Percentiles rank a stretch among this genome's conserved stretches.
Conservation (phyloP, 2,888 invertebrate species). For the Deroplatys truncata region DNA sequence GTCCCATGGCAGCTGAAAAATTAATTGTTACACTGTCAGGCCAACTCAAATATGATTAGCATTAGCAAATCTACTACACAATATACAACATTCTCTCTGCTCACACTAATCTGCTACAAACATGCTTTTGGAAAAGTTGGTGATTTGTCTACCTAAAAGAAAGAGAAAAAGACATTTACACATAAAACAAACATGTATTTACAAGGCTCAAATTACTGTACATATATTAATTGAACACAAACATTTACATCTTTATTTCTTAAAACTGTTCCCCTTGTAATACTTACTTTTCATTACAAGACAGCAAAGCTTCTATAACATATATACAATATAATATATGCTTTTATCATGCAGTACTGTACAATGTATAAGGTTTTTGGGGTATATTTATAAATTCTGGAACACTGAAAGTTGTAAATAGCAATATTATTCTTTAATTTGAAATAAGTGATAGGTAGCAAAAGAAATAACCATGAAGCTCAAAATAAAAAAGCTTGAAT, state of each 20-base stretch:
- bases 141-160: background rate
- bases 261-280: background rate
- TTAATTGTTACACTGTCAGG: background rate
- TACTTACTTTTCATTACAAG: background rate
- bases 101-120: background rate
- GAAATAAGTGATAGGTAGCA: too few species aligned
- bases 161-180: background rate
- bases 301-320: background rate
- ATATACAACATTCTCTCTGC: background rate
- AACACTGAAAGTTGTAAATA: too few species aligned
- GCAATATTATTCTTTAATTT: too few species aligned
- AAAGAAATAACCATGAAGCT: too few species aligned
- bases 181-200: background rate
- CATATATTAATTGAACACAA: background rate
- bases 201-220: background rate
- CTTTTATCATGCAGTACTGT: background rate
- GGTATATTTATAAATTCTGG: too few species aligned
- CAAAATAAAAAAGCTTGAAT: too few species aligned
- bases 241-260: background rate
- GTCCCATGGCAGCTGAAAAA: slow-evolving; percentile 82
- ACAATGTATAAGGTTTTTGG: background rate
- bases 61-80: background rate
- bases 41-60: background rate
- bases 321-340: background rate
- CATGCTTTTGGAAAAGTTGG: background rate